Percentiles rank a stretch among this genome's conserved stretches.
Evolutionary conservation across 2,797 vertebrate species (phyloP).

Genomic region (Garrulus glandarius): DNA sequence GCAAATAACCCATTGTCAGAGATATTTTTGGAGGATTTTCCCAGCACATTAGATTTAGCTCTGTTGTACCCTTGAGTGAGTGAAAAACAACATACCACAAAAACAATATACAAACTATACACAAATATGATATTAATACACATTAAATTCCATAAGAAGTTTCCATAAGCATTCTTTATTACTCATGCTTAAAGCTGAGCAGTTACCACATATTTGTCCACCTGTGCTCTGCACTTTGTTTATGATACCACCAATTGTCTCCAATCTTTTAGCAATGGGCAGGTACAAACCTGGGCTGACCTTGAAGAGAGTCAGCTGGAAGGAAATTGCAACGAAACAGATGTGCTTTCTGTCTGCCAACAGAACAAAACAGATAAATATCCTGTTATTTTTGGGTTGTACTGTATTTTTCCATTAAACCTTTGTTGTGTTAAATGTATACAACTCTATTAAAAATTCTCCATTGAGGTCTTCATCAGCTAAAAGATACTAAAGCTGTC

Average conservation of each 20-base stretch:
- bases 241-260: neutral
- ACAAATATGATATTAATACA: neutral
- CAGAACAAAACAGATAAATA: neutral
- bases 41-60: neutral
- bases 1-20: neutral
- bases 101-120: neutral
- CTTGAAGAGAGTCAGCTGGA: neutral
- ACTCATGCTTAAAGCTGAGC: neutral
- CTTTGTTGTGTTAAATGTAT: neutral
- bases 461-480: neutral
- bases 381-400: neutral
- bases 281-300: neutral
- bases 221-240: neutral
- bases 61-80: neutral
- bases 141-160: neutral
- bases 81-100: neutral
- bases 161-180: neutral
- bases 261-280: fast-evolving
- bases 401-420: neutral
- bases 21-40: neutral
- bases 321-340: neutral
- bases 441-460: neutral
- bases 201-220: neutral
- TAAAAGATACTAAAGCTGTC: neutral
- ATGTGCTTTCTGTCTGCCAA: neutral